phyloP scores from a whole-genome alignment of 2,888 invertebrate species.

The Agriopis aurantiaria region DNA sequence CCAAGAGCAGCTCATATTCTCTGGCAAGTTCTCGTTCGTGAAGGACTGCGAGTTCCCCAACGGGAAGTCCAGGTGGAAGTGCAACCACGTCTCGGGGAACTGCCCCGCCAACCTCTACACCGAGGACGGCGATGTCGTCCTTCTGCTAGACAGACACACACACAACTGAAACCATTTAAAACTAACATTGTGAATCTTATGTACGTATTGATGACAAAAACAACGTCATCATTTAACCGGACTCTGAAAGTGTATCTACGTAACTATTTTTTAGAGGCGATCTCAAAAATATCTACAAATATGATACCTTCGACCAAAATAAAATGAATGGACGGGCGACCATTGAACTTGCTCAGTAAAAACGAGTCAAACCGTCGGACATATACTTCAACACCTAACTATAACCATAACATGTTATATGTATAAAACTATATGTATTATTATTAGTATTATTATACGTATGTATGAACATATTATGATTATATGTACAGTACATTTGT shows the following conservation, averaged over 20 bases:
- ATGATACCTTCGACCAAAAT: no score
- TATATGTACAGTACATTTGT: no score
- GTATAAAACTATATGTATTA: no score
- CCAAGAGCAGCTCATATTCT: slow-evolving; percentile 61
- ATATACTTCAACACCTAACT: no score
- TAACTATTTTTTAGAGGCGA: background rate
- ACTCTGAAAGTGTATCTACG: background rate
- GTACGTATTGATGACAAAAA: no score
- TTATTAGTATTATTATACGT: no score
- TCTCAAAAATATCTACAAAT: background rate
- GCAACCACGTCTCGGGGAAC: slow-evolving; percentile 56
- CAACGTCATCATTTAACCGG: background rate
- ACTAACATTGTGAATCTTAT: no score
- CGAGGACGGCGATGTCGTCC: slow-evolving; percentile 63
- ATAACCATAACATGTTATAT: no score
- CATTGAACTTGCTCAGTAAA: no score
- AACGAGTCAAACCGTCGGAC: no score
- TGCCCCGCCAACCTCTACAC: slow-evolving; percentile 70
- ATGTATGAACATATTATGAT: no score
- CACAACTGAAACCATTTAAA: slow-evolving; percentile 44
- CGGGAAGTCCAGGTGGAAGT: slow-evolving; percentile 67
- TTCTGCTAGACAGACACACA: slow-evolving; percentile 66
- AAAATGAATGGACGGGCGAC: no score
- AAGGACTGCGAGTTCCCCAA: slow-evolving; percentile 64
- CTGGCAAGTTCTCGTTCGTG: slow-evolving; percentile 62